Conservation (phyloP, 1,140 invertebrate genomes). For the Drosophila quadrilineata region DNA sequence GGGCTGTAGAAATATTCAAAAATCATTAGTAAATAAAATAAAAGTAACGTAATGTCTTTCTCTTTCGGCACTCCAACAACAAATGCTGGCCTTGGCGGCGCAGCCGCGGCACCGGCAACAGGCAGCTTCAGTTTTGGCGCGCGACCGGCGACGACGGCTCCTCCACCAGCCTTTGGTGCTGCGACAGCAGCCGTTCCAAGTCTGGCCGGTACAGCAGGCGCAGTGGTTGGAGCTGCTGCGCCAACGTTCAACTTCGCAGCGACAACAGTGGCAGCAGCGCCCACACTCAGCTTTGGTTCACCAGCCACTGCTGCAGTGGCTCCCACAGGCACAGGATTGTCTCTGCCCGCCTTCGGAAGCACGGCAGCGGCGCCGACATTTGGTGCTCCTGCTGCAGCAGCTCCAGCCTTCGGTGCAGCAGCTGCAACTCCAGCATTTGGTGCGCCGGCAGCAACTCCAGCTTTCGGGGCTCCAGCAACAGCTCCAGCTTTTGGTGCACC, state of each 20-base stretch:
- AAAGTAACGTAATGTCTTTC: constrained; percentile 58
- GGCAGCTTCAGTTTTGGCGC: constrained; percentile 67
- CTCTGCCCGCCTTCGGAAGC: constrained; percentile 23
- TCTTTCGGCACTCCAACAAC: constrained; percentile 56
- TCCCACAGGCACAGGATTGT: not conserved
- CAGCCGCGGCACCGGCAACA: constrained; percentile 33
- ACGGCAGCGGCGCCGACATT: constrained; percentile 29
- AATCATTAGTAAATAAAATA: not conserved
- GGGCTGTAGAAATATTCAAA: not conserved
- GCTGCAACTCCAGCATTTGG: constrained; percentile 18
- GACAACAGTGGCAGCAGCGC: constrained; percentile 2
- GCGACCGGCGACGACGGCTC: constrained; percentile 40
- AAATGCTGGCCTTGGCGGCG: constrained; percentile 36
- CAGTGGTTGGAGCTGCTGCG: constrained; percentile 4
- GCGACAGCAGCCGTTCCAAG: constrained; percentile 22
- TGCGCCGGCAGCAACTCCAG: constrained; percentile 5
- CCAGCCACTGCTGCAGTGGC: constrained; percentile 10
- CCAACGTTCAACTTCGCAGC: constrained; percentile 23
- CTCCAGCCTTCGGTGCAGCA: constrained; percentile 31
- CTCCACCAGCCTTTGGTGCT: constrained; percentile 53
- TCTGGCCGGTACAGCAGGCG: constrained; percentile 32
- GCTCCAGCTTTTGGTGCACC: constrained; percentile 22
- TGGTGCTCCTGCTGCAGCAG: constrained; percentile 22
- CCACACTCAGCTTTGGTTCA: constrained; percentile 42
- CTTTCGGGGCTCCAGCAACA: constrained; percentile 31